phyloP scores from a whole-genome alignment of 2,797 vertebrate species.

The Siniperca obscura region DNA sequence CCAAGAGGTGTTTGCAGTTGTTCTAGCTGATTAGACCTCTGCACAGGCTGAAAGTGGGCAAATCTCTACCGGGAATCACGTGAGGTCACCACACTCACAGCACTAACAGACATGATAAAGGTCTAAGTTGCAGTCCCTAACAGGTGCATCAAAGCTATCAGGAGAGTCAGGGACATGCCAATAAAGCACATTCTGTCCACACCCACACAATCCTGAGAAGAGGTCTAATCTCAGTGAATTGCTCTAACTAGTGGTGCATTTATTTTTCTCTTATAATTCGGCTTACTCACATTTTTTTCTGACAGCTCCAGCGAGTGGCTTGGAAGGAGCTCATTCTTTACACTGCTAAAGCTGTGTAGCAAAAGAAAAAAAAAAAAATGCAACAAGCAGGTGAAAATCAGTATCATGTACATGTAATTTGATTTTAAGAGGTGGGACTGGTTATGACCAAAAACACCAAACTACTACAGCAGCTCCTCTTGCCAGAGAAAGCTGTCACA shows the following conservation, averaged over 20 bases:
- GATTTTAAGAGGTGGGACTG: background rate
- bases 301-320: conserved; percentile 93
- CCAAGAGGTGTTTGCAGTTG: too few species aligned
- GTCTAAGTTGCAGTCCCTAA: background rate
- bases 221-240: background rate
- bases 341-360: conserved; percentile 88
- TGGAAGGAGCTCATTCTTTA: conserved; percentile 94
- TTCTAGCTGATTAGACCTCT: too few species aligned
- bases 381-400: background rate
- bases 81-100: background rate
- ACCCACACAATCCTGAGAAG: background rate
- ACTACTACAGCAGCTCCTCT: background rate
- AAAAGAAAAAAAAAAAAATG: background rate
- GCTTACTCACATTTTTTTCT: conserved; percentile 93
- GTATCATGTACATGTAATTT: background rate
- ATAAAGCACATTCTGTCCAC: background rate
- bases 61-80: background rate
- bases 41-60: background rate
- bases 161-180: background rate
- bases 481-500: background rate
- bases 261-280: background rate
- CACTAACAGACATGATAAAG: background rate
- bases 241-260: background rate
- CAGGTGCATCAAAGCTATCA: background rate
- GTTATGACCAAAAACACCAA: background rate